Conservation (phyloP, 2,888 invertebrate species). For the Athetis lepigone region DNA sequence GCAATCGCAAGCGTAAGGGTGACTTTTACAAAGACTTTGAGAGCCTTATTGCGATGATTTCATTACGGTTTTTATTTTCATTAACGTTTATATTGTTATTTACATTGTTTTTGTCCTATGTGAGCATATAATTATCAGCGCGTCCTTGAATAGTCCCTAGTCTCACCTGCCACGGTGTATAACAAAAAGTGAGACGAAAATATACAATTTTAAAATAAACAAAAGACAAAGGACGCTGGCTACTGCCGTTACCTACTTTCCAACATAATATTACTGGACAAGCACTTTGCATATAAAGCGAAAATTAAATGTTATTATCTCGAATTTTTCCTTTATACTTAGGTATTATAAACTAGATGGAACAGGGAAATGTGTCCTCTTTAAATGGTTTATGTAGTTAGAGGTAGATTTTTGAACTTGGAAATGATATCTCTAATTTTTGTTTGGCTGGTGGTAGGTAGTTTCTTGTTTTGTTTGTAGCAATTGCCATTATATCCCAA, state of each 20-base stretch:
- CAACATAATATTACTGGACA: constrained; percentile 41
- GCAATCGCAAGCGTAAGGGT: too few relatives aligned
- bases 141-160: too few relatives aligned
- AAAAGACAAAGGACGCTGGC: constrained; percentile 9
- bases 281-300: constrained; percentile 51
- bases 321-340: constrained; percentile 3
- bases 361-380: constrained; percentile 1
- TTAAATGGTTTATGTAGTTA: constrained; percentile 10
- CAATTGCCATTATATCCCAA: too few relatives aligned
- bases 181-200: neutral
- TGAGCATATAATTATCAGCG: too few relatives aligned
- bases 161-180: neutral
- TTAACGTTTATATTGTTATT: too few relatives aligned
- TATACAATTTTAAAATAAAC: constrained; percentile 8
- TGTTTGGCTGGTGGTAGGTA: neutral
- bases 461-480: neutral
- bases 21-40: too few relatives aligned
- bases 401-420: neutral
- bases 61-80: too few relatives aligned
- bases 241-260: constrained; percentile 15
- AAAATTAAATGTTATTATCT: constrained; percentile 39
- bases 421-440: neutral
- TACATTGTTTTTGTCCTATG: too few relatives aligned
- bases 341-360: neutral
- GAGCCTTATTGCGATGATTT: too few relatives aligned